Conservation (phyloP, 2,113 vertebrate species). For the Crotophaga sulcirostris region DNA sequence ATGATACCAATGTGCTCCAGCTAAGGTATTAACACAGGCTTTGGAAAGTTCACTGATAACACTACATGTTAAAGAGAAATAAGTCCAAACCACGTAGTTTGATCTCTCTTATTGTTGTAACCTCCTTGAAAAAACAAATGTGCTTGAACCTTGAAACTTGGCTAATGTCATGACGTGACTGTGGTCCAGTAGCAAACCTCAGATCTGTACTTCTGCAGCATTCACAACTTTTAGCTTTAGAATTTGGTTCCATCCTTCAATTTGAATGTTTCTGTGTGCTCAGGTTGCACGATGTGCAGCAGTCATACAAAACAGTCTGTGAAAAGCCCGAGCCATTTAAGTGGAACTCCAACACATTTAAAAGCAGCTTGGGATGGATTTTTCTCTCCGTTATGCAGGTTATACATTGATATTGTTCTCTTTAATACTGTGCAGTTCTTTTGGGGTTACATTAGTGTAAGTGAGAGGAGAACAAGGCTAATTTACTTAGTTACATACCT, state of each 20-base stretch:
- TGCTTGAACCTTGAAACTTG: neutral
- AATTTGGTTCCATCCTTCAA: neutral
- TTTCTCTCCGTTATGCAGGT: neutral
- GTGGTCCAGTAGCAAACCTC: neutral
- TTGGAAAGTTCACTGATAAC: neutral
- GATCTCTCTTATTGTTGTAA: neutral
- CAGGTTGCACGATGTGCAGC: neutral
- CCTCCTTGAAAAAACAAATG: neutral
- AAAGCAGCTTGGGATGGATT: neutral
- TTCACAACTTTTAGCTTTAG: neutral
- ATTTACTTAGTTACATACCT: neutral
- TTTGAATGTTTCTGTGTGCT: neutral
- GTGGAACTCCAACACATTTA: neutral
- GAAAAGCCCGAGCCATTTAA: neutral
- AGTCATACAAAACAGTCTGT: neutral
- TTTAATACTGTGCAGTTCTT: neutral
- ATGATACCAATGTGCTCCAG: neutral
- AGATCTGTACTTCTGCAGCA: neutral
- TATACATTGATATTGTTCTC: neutral
- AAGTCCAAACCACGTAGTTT: neutral
- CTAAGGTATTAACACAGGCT: neutral
- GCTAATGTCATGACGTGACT: neutral
- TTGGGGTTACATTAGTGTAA: neutral
- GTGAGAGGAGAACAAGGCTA: neutral
- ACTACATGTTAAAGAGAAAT: neutral